Evolutionary conservation across 1,140 invertebrate genomes (phyloP).

Genomic region (Magallana angulata): DNA sequence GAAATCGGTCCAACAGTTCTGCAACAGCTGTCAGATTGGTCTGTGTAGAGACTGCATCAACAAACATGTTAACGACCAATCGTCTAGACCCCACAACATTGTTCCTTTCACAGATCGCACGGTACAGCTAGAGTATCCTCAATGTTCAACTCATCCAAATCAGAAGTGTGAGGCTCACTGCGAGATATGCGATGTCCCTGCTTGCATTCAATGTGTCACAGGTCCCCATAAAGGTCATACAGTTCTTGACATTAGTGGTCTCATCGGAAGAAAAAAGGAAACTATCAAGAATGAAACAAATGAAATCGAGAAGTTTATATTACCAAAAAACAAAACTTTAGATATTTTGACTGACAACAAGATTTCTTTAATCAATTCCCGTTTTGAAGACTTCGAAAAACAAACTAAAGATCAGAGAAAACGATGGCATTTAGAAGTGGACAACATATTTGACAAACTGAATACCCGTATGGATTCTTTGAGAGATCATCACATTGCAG

Average conservation of each 20-base stretch:
- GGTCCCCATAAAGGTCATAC: not conserved
- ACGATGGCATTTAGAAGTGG: slow-evolving; percentile 3
- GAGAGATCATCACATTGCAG: not conserved
- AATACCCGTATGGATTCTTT: not conserved
- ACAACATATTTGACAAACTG: not conserved
- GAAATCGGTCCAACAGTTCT: not conserved
- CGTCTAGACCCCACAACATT: not conserved
- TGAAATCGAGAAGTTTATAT: not conserved
- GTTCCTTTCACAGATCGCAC: too few species aligned
- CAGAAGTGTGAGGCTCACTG: not conserved
- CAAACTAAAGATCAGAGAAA: not conserved
- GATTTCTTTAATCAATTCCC: not conserved
- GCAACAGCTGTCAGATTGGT: not conserved
- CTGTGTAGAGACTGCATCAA: not conserved
- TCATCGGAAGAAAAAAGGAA: not conserved
- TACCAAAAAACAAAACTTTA: not conserved
- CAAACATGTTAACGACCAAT: not conserved
- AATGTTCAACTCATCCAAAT: not conserved
- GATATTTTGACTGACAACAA: not conserved
- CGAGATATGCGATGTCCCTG: not conserved
- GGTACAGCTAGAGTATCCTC: not conserved
- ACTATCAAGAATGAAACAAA: not conserved
- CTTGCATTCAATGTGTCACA: not conserved
- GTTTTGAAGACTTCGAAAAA: not conserved
- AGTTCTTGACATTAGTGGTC: not conserved